Evolutionary conservation across 37 sponge, comb jelly and placozoan species (phyloP).

Genomic region (Hormiphora californensis): DNA sequence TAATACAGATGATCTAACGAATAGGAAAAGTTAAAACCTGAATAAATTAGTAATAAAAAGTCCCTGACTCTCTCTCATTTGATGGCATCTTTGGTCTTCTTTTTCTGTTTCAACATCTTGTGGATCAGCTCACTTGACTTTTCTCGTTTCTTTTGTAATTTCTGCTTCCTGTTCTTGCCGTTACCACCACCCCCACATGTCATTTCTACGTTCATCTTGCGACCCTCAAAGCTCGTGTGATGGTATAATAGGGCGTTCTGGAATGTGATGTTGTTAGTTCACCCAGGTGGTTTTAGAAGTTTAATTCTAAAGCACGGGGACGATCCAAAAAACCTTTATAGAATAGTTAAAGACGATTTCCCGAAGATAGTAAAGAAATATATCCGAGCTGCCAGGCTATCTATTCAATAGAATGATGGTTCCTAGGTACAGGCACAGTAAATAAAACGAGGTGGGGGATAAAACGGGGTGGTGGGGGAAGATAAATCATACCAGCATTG

Average conservation of each 20-base stretch:
- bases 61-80: background rate
- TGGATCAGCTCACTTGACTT: slow-evolving; percentile 36
- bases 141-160: slow-evolving; percentile 65
- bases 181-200: slow-evolving; percentile 94
- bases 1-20: background rate
- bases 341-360: no score
- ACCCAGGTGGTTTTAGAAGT: no score
- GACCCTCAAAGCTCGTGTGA: slow-evolving; percentile 62
- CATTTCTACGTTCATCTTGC: slow-evolving; percentile 79
- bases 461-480: no score
- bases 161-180: slow-evolving; percentile 61
- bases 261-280: no score
- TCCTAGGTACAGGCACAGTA: no score
- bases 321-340: no score
- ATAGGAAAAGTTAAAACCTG: background rate
- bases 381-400: no score
- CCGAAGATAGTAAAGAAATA: no score
- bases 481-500: slow-evolving; percentile 36
- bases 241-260: slow-evolving; percentile 82
- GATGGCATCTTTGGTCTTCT: background rate
- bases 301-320: no score
- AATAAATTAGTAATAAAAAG: background rate
- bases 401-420: no score
- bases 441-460: no score
- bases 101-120: slow-evolving; percentile 51